A percentile compares a stretch with the other conserved stretches of the same genome.
phyloP scores from a whole-genome alignment of 2,888 invertebrate genomes.

The Drosophila mettleri region DNA sequence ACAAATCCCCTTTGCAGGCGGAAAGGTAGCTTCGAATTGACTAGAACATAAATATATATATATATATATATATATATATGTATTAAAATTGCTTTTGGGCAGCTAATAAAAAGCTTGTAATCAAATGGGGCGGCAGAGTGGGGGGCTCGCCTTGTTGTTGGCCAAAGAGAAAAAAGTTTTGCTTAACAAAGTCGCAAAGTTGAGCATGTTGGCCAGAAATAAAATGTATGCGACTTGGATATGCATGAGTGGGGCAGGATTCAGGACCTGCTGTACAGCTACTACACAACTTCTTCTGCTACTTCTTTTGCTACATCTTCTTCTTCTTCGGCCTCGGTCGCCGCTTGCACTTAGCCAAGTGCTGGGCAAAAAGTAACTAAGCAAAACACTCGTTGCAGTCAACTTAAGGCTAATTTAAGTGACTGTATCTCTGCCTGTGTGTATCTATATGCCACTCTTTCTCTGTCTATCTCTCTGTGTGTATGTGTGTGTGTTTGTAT shows the following conservation, averaged over 20 bases:
- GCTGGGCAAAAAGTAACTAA: conserved; percentile 70
- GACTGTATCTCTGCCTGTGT: conserved; percentile 45
- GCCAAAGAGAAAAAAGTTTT: conserved; percentile 45
- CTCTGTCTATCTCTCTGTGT: conserved; percentile 4
- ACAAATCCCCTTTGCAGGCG: conserved; percentile 18
- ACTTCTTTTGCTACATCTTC: neutral
- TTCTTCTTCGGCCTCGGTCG: conserved; percentile 3
- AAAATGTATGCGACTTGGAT: conserved; percentile 69
- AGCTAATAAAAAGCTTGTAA: conserved; percentile 76
- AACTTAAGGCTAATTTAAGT: conserved; percentile 78
- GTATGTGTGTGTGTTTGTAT: conserved; percentile 24
- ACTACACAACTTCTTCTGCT: conserved; percentile 12
- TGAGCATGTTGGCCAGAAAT: conserved; percentile 56
- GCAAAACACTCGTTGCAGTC: conserved; percentile 77
- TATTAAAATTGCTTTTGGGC: conserved; percentile 74
- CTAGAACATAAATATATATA: conserved; percentile 61
- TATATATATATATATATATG: conserved; percentile 38
- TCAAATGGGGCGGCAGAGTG: conserved; percentile 48
- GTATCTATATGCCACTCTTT: neutral
- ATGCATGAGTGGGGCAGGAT: conserved; percentile 61
- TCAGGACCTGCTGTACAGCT: conserved; percentile 48
- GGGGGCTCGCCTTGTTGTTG: conserved; percentile 15
- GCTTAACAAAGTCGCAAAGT: conserved; percentile 66
- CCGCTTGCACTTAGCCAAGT: conserved; percentile 65
- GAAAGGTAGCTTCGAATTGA: conserved; percentile 57